Base-by-base conservation (phyloP, 2,888 invertebrate genomes). In the Abrostola tripartita region DNA sequence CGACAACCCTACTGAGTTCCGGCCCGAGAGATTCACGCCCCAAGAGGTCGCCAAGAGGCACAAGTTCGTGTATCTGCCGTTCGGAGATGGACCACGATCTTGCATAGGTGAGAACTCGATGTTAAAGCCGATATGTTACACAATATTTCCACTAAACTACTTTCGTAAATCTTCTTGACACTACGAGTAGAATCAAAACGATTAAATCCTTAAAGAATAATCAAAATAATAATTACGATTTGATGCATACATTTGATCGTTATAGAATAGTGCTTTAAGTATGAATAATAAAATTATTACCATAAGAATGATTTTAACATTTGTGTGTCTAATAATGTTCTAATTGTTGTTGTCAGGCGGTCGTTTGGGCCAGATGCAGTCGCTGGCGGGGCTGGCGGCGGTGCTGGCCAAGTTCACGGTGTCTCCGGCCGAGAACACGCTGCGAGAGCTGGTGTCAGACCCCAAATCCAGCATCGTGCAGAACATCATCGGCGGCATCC, bases 341-440 rank as follows among this genome's bases (percentile, higher is more conserved):
- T 37, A 7, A 35, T 52, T 37, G 37, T 65, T 62, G 7, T 73
- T 79, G 36, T 0, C 74, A 91, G 92, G 92, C 2, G 88, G 85
- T 62, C 88, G 92, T 0, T 69, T 92, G n/a, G 92, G 90, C 0
- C 80, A 84, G 62, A 90, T 92, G 92, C 92, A 92, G 83, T 92
- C 92, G 1, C 65, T 91, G 66, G 91, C 91, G 5, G 92, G 91
- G 0, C 78, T 92, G 65, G 92, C 92, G 12, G 91, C 92, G 9
- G 81, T 91, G 42, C 80, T 92, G 70, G 74, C 88, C 36, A 81
- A 74, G 65, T 89, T 85, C 79, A 76, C 81, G 4, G 90, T 92
- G 68, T 52, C 70, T 14, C 91, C 91, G 7, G 90, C 90, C 4
- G 81, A 85, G 5, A 72, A 61, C 49, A 81, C 88, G 0, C 63